Percentiles rank a stretch among this genome's conserved stretches.
Conservation (phyloP, 2,797 vertebrate species). For the Nyctibius grandis region DNA sequence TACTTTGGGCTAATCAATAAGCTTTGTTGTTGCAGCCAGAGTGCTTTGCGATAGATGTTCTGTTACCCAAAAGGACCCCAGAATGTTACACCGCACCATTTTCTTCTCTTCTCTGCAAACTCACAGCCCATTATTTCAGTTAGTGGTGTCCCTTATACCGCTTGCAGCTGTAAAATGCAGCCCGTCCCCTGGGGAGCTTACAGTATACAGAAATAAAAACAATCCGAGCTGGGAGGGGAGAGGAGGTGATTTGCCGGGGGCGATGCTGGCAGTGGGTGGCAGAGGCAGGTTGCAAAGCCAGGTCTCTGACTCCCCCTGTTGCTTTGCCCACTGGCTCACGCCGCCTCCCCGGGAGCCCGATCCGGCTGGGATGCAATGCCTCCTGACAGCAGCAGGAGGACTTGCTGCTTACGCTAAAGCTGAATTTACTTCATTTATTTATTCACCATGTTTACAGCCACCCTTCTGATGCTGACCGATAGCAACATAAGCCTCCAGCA, state of each 20-base stretch:
- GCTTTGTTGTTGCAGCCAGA: slow-evolving; percentile 14
- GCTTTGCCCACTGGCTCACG: slow-evolving; percentile 31
- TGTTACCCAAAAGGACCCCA: not conserved
- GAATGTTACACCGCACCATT: not conserved
- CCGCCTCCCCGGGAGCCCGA: not conserved
- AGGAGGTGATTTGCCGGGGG: not conserved
- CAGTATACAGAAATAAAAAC: not conserved
- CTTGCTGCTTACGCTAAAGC: not conserved
- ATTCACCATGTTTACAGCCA: not conserved
- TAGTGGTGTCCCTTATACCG: not conserved
- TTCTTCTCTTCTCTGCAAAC: not conserved
- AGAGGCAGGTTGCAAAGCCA: slow-evolving; percentile 14
- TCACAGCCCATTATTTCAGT: not conserved
- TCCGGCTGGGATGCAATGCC: not conserved
- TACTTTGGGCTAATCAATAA: not conserved
- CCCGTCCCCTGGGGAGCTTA: not conserved
- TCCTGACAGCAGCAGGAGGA: not conserved
- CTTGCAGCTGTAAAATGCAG: not conserved
- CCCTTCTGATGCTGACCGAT: accelerated
- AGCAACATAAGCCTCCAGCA: not conserved
- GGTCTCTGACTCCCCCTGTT: slow-evolving; percentile 60
- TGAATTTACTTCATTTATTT: not conserved
- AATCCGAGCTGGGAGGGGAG: not conserved
- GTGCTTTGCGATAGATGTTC: not conserved
- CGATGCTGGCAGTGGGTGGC: not conserved